Base-by-base conservation (phyloP, 2,113 vertebrate genomes). In the Ceratotherium simum region DNA sequence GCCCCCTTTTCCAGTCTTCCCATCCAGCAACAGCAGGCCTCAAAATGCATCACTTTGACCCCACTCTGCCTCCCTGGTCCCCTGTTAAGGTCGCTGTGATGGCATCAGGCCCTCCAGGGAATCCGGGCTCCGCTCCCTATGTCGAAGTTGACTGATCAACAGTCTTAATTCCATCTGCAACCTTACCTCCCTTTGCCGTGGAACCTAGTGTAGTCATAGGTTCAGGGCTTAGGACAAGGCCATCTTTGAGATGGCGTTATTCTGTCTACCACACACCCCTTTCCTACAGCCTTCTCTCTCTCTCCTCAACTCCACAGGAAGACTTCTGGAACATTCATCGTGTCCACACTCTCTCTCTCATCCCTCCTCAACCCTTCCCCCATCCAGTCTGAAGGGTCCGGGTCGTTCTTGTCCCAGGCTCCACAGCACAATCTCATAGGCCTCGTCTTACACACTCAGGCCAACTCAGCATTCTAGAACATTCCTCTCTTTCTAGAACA, bases 101-200 rank as follows among this genome's bases (percentile, higher is more conserved):
- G 36, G 1, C 54, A 33, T 12, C 36, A 2, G 36, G 62, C 17
- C 27, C 27, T 1, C 85, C 18, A 1, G 10, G 3, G 18, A 12
- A 21, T 6, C 85, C 18, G 6, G 86, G 86, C 70, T 7, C 12
- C 3, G 39, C 36, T 25, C 18, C 56, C 33, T 13, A 8, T n/a
- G 2, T 5, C 5, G 13, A 60, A n/a, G 36, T n/a, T 2, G 1
- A 12, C 39, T 25, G n/a, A 7, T 16, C 20, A 2, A 29, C 84
- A 11, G 1, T 20, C 56, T 75, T 21, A 2, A 18, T 18, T 33
- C 56, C 13, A 16, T 6, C 72, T 4, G 42, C 31, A 11, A 7
- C 70, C 13, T n/a, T 17, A 6, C 10, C 13, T 18, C 39, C 56
- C 39, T 64, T 20, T 16, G 29, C 13, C 1, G 42, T 6, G 29